Conservation (phyloP, 2,113 vertebrate genomes). For the Arenaria interpres region DNA sequence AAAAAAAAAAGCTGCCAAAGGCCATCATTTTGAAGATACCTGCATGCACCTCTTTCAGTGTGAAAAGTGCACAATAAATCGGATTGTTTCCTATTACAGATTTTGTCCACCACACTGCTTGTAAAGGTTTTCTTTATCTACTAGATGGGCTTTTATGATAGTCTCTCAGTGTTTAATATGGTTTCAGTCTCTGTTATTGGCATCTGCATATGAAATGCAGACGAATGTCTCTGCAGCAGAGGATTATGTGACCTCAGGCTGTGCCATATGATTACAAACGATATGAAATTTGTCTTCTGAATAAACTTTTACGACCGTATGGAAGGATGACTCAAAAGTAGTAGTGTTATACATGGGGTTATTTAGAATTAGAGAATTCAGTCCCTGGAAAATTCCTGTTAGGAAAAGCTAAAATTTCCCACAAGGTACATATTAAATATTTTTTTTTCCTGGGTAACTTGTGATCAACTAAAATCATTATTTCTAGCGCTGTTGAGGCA, state of each 20-base stretch:
- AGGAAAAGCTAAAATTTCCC: background rate
- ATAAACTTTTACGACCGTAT: background rate
- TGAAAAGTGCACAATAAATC: accelerated
- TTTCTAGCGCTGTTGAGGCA: background rate
- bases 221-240: background rate
- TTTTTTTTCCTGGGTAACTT: background rate
- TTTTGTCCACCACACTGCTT: background rate
- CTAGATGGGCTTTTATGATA: background rate
- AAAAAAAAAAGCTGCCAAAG: background rate
- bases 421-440: background rate
- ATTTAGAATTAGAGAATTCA: background rate
- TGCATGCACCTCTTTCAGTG: accelerated
- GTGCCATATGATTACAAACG: background rate
- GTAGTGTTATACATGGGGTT: background rate
- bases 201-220: slow-evolving; percentile 29
- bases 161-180: background rate
- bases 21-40: background rate
- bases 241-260: background rate
- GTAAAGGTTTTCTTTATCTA: background rate
- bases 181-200: background rate
- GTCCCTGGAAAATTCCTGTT: background rate
- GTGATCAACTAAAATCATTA: background rate
- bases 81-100: background rate
- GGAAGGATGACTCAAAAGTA: background rate
- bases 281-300: background rate